Evolutionary conservation across 2,113 vertebrate species (phyloP).

Genomic region (Anser cygnoides): DNA sequence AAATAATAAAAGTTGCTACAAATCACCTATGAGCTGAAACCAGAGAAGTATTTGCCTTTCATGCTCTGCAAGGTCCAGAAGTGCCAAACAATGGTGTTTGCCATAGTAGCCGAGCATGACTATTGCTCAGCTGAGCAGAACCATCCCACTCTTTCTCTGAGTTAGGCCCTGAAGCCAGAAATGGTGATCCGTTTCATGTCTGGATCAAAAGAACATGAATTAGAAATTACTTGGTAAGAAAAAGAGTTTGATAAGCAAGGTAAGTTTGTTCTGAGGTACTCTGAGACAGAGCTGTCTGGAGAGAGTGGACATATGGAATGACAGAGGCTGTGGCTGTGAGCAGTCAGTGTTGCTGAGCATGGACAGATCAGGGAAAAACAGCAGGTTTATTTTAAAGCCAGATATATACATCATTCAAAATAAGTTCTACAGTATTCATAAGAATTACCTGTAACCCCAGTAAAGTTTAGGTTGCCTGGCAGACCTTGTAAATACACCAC

Average conservation of each 20-base stretch:
- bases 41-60: background rate
- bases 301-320: rapidly evolving
- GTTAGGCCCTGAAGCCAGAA: background rate
- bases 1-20: background rate
- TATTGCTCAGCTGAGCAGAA: background rate
- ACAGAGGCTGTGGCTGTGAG: background rate
- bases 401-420: background rate
- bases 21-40: background rate
- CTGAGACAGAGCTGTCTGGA: background rate
- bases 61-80: background rate
- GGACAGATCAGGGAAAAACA: background rate
- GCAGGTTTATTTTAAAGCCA: background rate
- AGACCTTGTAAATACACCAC: background rate
- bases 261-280: background rate
- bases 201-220: background rate
- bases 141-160: background rate
- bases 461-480: background rate
- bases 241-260: background rate
- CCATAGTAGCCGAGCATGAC: background rate
- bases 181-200: rapidly evolving
- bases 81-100: background rate
- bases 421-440: background rate
- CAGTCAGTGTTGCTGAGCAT: background rate
- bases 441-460: background rate
- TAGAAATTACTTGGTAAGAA: background rate